Percentiles rank a stretch among this genome's conserved stretches.
Evolutionary conservation across 2,797 vertebrate genomes (phyloP).

Genomic region (Rousettus madagascariensis): DNA sequence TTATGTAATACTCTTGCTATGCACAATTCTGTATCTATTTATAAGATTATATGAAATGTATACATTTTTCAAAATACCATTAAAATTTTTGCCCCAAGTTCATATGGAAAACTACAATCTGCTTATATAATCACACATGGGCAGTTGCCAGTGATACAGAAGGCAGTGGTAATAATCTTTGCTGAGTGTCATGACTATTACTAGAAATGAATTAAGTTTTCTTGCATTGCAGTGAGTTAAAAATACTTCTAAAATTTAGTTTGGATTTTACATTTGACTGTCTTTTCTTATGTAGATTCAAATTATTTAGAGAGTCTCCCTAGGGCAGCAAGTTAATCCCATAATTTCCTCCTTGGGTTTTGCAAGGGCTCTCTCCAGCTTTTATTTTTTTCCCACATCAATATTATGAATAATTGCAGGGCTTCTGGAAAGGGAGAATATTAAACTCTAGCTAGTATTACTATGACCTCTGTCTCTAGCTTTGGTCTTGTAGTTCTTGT

Average conservation of each 20-base stretch:
- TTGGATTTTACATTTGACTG: not conserved
- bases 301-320: not conserved
- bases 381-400: not conserved
- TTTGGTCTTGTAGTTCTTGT: not conserved
- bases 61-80: not conserved
- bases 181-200: not conserved
- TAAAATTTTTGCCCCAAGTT: not conserved
- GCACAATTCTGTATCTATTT: not conserved
- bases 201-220: not conserved
- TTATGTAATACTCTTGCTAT: not conserved
- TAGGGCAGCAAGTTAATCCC: not conserved
- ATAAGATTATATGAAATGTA: not conserved
- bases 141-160: not conserved
- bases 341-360: not conserved
- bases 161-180: not conserved
- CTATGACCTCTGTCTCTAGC: not conserved
- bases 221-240: not conserved
- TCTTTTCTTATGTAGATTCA: not conserved
- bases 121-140: not conserved
- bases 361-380: not conserved
- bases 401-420: not conserved
- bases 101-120: not conserved
- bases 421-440: not conserved
- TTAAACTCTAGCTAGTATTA: not conserved
- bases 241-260: not conserved